Evolutionary conservation across 2,888 invertebrate genomes (phyloP), one percentile per base, ranked within the genome.

Genomic region (Fragum fragum): DNA sequence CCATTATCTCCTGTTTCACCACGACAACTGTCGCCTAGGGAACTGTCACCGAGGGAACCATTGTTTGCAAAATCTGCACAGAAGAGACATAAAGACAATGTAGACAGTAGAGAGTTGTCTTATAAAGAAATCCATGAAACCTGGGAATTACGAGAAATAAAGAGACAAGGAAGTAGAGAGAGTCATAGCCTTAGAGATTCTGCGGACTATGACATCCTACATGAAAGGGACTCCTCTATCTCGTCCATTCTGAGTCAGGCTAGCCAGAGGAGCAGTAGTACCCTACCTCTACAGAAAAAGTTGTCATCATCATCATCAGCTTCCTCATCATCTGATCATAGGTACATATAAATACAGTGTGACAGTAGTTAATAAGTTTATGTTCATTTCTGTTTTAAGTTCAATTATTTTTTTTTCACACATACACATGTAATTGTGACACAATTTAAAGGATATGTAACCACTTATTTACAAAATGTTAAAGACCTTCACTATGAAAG

Each of bases 211-310:
- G 83, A 80, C 28, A 66, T 59, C 36, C 36, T 81, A 5, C 86
- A 86, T 32, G 79, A 81, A 59, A 59, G 88, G 26, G 86, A 85
- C 23, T 86, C 82, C 7, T 83, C 83, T 2, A 59, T 81, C 9
- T 87, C 88, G 11, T 85, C 83, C 53, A 63, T 77, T n/a, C 78
- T 79, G 61, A 88, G 85, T 76, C 84, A 87, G 52, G 28, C 72
- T 28, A 84, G 83, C 61, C 84, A 87, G 57, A 73, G 90, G 63
- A 87, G 84, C 32, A 86, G 75, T 23, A 83, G 85, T 71, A 90
- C 89, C 16, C 80, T 89, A 39, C 90, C 89, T 14, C 83, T 85
- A 26, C 88, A 88, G 81, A 87, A 86, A 85, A 88, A 88, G 82
- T 78, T 79, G 32, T 83, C 86, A 75, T 79, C 86, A 39, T 75